Percentiles rank a stretch among this genome's conserved stretches.
Evolutionary conservation across 2,888 invertebrate genomes (phyloP).

Genomic region (Ochropleura leucogaster): DNA sequence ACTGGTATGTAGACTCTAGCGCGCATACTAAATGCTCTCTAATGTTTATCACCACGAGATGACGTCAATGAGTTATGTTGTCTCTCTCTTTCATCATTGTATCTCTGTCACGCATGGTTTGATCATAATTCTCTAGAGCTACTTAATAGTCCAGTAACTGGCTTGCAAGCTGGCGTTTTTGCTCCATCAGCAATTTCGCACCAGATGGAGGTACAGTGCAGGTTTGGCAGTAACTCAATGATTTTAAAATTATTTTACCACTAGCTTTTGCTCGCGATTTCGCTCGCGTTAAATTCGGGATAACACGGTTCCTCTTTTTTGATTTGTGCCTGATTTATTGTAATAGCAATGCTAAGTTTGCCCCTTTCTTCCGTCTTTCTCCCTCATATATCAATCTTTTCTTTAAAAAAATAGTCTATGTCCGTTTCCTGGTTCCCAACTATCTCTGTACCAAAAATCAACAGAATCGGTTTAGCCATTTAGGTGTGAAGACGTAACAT

Average conservation of each 20-base stretch:
- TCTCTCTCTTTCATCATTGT: constrained; percentile 33
- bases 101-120: constrained; percentile 38
- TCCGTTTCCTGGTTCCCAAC: too few relatives aligned
- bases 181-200: constrained; percentile 23
- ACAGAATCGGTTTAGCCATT: too few relatives aligned
- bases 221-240: constrained; percentile 29
- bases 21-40: constrained; percentile 42
- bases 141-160: constrained; percentile 63
- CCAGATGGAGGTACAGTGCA: constrained; percentile 15
- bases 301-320: too few relatives aligned
- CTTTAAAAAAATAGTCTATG: too few relatives aligned
- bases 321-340: too few relatives aligned
- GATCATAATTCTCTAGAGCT: constrained; percentile 46
- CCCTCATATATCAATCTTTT: too few relatives aligned
- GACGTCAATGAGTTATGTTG: constrained; percentile 15
- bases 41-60: constrained; percentile 9
- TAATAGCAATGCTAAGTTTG: too few relatives aligned
- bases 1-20: constrained; percentile 29
- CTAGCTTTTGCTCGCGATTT: too few relatives aligned
- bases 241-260: neutral
- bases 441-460: too few relatives aligned
- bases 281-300: too few relatives aligned
- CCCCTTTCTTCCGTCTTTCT: too few relatives aligned
- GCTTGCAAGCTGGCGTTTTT: constrained; percentile 67
- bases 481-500: too few relatives aligned